A percentile compares a stretch with the other conserved stretches of the same genome.
phyloP scores from a whole-genome alignment of 2,888 invertebrate genomes.

The Pachymerium ferrugineum region DNA sequence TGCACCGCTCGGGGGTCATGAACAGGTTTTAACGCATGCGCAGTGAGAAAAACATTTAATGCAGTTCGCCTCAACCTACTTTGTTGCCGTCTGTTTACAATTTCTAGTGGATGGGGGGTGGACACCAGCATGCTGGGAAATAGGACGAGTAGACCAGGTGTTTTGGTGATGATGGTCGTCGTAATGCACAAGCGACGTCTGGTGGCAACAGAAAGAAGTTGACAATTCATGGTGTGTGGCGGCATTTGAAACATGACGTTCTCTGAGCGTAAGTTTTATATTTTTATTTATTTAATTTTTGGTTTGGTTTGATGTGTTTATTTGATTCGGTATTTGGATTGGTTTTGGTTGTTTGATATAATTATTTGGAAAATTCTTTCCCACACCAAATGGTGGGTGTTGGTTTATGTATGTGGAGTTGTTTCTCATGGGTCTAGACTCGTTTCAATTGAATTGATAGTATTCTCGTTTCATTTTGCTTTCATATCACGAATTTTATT shows the following conservation, averaged over 20 bases:
- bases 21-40: neutral
- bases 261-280: neutral
- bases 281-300: neutral
- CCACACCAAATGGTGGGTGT: too few species aligned
- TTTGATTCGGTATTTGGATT: neutral
- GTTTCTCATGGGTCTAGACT: neutral
- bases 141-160: conserved; percentile 3
- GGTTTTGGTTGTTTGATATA: neutral
- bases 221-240: neutral
- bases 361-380: too few species aligned
- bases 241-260: neutral
- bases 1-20: neutral
- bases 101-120: neutral
- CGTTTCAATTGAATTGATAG: neutral
- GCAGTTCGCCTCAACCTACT: conserved; percentile 10
- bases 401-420: neutral
- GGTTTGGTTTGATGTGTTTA: neutral
- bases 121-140: conserved; percentile 2
- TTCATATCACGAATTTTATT: neutral
- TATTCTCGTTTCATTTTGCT: neutral
- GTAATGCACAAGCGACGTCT: neutral
- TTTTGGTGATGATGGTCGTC: neutral
- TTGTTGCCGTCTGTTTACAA: neutral
- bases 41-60: neutral
- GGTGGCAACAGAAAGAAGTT: neutral